Evolutionary conservation across 2,797 vertebrate species (phyloP), one percentile per base, ranked within the genome.

Genomic region (Labroides dimidiatus): DNA sequence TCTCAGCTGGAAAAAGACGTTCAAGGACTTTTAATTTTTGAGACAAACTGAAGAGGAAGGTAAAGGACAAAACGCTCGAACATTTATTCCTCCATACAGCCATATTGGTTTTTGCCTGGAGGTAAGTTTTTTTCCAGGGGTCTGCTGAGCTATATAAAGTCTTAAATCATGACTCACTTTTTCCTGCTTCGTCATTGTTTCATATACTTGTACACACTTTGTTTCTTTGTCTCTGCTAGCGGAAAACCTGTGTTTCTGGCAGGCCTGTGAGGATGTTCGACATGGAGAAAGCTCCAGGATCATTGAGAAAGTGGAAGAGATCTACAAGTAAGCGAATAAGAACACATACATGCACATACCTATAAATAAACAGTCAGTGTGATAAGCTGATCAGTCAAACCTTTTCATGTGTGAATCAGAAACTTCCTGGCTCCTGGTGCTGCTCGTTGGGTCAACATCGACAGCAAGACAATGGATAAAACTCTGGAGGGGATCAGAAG

Each of bases 191-290:
- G 2, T 8, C 23, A 13, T 58, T 63, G 20, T 73, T 69, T 4
- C 15, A 27, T 48, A n/a, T 16, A 24, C 17, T 2, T n/a, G 9
- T 11, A 14, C 53, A 11, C 43, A 27, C 17, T 55, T 72, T 20
- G 44, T 36, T 14, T 49, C 15, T 73, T 21, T 33, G 30, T 68
- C 44, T 67, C 51, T 61, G 33, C 23, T 61, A 98, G 97, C 94
- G 0, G 97, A 99, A 91, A 99, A 99, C 89, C 92, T 99, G 81
- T 95, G 93, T 77, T 98, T 99, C 90, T 99, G 96, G 97, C 94
- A 95, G 86, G 96, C 96, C 0, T 98, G 97, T 36, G 96, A 98
- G 85, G 96, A 97, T 6, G 78, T 98, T 43, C 91, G 95, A 67
- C 95, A 97, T 0, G 97, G 97, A 43, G 94, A 96, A 64, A 95